Evolutionary conservation across 2,113 vertebrate genomes (phyloP).

Genomic region (Epinephelus fuscoguttatus): DNA sequence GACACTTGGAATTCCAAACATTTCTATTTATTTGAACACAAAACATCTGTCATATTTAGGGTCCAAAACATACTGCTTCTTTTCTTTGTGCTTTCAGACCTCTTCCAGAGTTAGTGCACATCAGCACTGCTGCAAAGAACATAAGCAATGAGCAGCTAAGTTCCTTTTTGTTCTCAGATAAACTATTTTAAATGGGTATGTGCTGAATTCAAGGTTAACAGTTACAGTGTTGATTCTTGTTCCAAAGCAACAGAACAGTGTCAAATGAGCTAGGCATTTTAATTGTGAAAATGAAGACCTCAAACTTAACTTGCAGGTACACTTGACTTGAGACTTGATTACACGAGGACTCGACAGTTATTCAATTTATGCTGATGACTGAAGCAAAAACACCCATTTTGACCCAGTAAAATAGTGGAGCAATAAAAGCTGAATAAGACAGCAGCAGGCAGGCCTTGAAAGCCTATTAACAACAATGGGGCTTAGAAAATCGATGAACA

Average conservation of each 20-base stretch:
- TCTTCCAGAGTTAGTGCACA: background rate
- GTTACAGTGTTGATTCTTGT: background rate
- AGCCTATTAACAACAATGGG: background rate
- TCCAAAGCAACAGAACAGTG: background rate
- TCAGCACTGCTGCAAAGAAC: slow-evolving; percentile 11
- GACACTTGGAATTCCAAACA: slow-evolving; percentile 15
- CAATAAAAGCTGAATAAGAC: background rate
- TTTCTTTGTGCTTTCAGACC: slow-evolving; percentile 8
- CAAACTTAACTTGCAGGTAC: background rate
- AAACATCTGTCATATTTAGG: slow-evolving; percentile 36
- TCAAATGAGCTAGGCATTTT: background rate
- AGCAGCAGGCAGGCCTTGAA: background rate
- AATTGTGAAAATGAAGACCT: background rate
- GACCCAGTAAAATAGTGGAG: background rate
- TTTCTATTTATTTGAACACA: slow-evolving; percentile 46
- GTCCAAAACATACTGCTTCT: background rate
- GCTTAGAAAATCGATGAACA: background rate
- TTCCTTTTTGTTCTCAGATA: background rate
- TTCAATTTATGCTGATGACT: background rate
- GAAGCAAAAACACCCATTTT: background rate
- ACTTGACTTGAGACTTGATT: background rate
- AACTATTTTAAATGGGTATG: background rate
- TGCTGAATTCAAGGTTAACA: background rate
- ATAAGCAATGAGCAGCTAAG: background rate
- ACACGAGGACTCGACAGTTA: background rate